phyloP scores from a whole-genome alignment of 1,140 invertebrate species.

The Heliconius himera region DNA sequence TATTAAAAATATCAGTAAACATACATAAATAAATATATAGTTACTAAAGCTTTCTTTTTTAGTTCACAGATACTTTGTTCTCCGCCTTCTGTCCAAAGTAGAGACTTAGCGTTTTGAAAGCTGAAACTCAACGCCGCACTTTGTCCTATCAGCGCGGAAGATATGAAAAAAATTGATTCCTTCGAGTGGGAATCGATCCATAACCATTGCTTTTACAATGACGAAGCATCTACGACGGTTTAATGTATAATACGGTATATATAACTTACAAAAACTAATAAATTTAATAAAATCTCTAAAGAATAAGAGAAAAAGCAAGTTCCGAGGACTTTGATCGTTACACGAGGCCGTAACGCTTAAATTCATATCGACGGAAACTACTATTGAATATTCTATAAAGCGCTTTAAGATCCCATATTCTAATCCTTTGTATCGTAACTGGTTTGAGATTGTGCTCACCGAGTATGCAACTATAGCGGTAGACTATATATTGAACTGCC shows the following conservation, averaged over 20 bases:
- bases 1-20: no score
- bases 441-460: constrained; percentile 10
- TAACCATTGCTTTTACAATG: no score
- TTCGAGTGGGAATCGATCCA: no score
- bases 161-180: no score
- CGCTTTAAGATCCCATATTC: constrained; percentile 19
- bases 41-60: no score
- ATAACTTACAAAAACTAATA: not conserved
- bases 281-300: not conserved
- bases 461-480: not conserved
- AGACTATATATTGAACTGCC: not conserved
- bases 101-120: no score
- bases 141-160: no score
- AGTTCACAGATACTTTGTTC: no score
- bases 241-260: not conserved
- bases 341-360: not conserved
- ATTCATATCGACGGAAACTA: constrained; percentile 27
- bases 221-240: no score
- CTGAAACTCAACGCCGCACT: no score
- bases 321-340: not conserved
- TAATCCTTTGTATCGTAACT: constrained; percentile 22
- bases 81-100: no score
- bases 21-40: no score
- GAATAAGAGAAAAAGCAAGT: not conserved
- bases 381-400: constrained; percentile 22